phyloP scores from a whole-genome alignment of 2,888 invertebrate genomes.

The Zygaena filipendulae region DNA sequence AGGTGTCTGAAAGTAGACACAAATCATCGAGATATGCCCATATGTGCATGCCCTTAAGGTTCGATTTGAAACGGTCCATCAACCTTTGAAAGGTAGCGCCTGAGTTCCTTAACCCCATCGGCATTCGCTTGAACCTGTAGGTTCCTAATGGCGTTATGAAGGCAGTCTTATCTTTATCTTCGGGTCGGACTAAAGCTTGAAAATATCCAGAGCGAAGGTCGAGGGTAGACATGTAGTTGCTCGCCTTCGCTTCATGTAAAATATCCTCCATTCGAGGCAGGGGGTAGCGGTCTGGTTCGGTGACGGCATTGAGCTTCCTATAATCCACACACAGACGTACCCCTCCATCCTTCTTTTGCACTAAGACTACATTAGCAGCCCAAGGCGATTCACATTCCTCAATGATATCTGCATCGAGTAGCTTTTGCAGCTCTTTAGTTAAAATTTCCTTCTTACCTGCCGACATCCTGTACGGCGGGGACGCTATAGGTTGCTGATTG shows the following conservation, averaged over 20 bases:
- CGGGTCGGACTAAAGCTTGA: conserved; percentile 14
- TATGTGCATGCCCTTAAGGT: conserved; percentile 7
- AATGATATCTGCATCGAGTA: conserved; percentile 20
- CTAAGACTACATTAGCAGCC: conserved; percentile 21
- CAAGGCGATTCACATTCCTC: conserved; percentile 22
- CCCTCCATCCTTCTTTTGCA: conserved; percentile 20
- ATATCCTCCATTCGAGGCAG: conserved; percentile 21
- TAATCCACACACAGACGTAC: conserved; percentile 23
- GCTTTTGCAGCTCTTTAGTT: conserved; percentile 20
- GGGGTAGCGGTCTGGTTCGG: conserved; percentile 21
- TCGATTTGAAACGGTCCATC: conserved; percentile 17
- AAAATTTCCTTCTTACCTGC: conserved; percentile 19
- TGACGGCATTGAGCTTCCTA: conserved; percentile 22
- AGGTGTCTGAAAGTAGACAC: conserved; percentile 13
- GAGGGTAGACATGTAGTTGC: conserved; percentile 16
- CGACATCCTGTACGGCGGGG: conserved; percentile 27
- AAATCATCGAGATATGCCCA: conserved; percentile 12
- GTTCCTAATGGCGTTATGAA: conserved; percentile 16
- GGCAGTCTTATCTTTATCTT: conserved; percentile 16
- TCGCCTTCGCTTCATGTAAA: conserved; percentile 17
- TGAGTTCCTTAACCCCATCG: conserved; percentile 17
- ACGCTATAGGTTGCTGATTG: conserved; percentile 24
- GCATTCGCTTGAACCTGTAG: conserved; percentile 19
- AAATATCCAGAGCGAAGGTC: conserved; percentile 19
- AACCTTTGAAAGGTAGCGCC: conserved; percentile 20